A percentile compares a stretch with the other conserved stretches of the same genome.
Evolutionary conservation across 2,888 invertebrate genomes (phyloP).

Genomic region (Mythimna loreyi): DNA sequence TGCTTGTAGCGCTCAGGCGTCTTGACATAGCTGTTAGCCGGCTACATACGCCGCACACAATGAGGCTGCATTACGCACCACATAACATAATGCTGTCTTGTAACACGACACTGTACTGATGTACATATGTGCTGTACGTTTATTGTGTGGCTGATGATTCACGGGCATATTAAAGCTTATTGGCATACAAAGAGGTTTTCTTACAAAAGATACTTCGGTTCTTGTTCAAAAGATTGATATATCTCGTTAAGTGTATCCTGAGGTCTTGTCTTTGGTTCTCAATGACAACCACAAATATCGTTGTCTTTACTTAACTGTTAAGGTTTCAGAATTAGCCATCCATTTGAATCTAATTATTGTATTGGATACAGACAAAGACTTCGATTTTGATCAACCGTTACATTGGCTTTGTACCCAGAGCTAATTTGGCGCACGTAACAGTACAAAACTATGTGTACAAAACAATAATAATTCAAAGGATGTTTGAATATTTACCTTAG

Average conservation of each 20-base stretch:
- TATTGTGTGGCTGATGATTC: conserved; percentile 38
- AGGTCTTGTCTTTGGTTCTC: neutral
- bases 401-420: conserved; percentile 34
- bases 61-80: conserved; percentile 44
- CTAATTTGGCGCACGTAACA: conserved; percentile 48
- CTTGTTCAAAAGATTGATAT: conserved; percentile 7
- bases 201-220: conserved; percentile 1
- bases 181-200: conserved; percentile 12
- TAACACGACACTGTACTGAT: conserved; percentile 46
- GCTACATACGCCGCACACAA: conserved; percentile 39
- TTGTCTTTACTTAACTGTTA: neutral
- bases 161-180: conserved; percentile 25
- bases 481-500: conserved; percentile 21
- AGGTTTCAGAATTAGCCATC: conserved; percentile 16
- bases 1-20: conserved; percentile 28
- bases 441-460: conserved; percentile 18
- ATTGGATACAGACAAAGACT: conserved; percentile 11
- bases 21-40: conserved; percentile 45
- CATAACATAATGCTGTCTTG: conserved; percentile 24
- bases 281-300: neutral
- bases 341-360: conserved; percentile 23
- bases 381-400: conserved; percentile 45
- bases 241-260: neutral
- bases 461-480: conserved; percentile 37
- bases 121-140: conserved; percentile 32